Evolutionary conservation across 2,797 vertebrate genomes (phyloP), one percentile per base, ranked within the genome.

Genomic region (Threskiornis aethiopicus): DNA sequence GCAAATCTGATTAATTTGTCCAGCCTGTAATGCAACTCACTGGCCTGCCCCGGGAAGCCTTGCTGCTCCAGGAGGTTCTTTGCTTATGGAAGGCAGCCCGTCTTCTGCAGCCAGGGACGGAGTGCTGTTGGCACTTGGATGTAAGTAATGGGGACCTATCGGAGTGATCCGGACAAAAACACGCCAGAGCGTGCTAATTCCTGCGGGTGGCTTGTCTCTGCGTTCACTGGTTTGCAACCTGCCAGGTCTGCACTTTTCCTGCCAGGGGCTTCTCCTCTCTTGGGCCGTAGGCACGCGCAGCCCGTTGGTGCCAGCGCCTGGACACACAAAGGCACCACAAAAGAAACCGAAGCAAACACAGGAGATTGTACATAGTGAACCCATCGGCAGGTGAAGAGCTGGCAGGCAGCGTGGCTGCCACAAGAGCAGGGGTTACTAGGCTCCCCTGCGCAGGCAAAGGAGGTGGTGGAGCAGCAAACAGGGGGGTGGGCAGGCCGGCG

Each of bases 151-250:
- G 47, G 62, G 55, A 25, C 26, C 41, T 44, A 4, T 14, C 8
- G 47, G 55, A 49, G 79, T 31, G 26, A 37, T 29, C 71, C 64
- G 31, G 58, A 31, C 79, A 41, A 10, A 54, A 62, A 28, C 47
- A 2, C 2, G 12, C 35, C 24, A 10, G 44, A 12, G 24, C 25
- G 17, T 7, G 66, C 54, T 19, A 1, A 16, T 33, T 54, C 46
- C 65, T 12, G 3, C 1, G 55, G 65, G 20, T 25, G 20, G 7
- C 16, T n/a, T 7, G 2, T 70, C 65, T 41, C 20, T 10, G 1
- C 7, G 16, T 11, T 47, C 66, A 16, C 49, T 20, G 31, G 10
- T 29, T 52, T 25, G 37, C 31, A 49, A 20, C 61, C 51, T 31
- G 51, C 70, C 42, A 16, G 65, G 12, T 21, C 46, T 26, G 37